Base-by-base conservation (phyloP, 2,888 invertebrate species). In the Ophraella communa region DNA sequence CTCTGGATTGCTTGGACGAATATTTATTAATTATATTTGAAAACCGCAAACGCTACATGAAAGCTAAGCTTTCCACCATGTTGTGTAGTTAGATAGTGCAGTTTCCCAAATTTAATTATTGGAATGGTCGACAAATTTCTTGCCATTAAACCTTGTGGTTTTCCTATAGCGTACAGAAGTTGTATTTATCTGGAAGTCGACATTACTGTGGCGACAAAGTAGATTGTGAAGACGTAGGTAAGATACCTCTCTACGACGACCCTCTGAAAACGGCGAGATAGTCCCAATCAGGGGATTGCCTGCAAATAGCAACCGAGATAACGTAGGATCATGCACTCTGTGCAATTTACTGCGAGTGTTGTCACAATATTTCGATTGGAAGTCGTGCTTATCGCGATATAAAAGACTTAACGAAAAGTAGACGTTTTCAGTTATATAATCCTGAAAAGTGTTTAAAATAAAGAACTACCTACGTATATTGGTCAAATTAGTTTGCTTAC, bases 231-330 rank as follows among this genome's bases (percentile, higher is more conserved):
- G 75, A 77, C 76, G 74, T 69, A 74, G 67, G 71, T 71, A 70
- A 71, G 75, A 76, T 76, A 78, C 74, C 75, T n/a, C n/a, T n/a
- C n/a, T 73, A 74, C 69, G 74, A 74, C 68, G 77, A 77, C 77
- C 74, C 77, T 51, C 49, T 27, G 49, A 72, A 75, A 77, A 76
- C 76, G 74, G 77, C 20, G 60, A 72, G 78, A 78, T 75, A 74
- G 78, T 76, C 73, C 76, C 78, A 78, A 79, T 79, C 78, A 76
- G 73, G 66, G 75, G 77, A 79, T 78, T 78, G 79, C 74, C 78
- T 76, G 76, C 78, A 79, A 80, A 79, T 79, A 78, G 79, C 78
- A 77, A 76, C 72, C 75, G 63, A 77, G 79, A 79, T 78, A 78
- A 77, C 76, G 75, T 72, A 74, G 73, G 76, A 73, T 76, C 71